These are phyloP conservation scores for Chinchilla lanigera DNA, from an alignment of 2,113 vertebrate genomes.

Conservation along the genomic window DNA sequence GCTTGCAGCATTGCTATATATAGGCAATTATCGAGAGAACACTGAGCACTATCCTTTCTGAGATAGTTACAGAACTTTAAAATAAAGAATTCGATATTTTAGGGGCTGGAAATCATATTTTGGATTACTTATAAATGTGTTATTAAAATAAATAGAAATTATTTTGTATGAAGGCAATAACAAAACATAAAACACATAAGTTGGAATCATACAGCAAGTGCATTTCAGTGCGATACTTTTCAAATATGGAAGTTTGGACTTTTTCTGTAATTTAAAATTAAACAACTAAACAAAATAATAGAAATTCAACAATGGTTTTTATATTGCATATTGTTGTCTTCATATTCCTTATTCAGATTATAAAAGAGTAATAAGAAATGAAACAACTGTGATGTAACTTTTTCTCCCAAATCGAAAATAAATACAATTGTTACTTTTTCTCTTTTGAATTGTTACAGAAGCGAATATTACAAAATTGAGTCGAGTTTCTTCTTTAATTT, in stretches of 20 bases:
- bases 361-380: background rate
- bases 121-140: background rate
- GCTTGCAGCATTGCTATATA: background rate
- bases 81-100: background rate
- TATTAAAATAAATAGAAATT: background rate
- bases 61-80: background rate
- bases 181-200: background rate
- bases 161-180: background rate
- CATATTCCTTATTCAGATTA: no score
- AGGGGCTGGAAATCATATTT: background rate
- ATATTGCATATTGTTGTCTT: no score
- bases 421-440: background rate
- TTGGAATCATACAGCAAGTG: background rate
- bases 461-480: background rate
- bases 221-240: background rate
- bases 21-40: background rate
- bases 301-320: no score
- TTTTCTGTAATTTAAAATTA: background rate
- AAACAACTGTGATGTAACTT: background rate
- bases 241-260: background rate
- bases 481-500: background rate
- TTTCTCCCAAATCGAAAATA: background rate
- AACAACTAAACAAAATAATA: background rate
- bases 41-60: background rate
- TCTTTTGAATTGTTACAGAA: background rate